A percentile compares a stretch with the other conserved stretches of the same genome.
Conservation (phyloP, 1,140 invertebrate genomes). For the Cydia fagiglandana region DNA sequence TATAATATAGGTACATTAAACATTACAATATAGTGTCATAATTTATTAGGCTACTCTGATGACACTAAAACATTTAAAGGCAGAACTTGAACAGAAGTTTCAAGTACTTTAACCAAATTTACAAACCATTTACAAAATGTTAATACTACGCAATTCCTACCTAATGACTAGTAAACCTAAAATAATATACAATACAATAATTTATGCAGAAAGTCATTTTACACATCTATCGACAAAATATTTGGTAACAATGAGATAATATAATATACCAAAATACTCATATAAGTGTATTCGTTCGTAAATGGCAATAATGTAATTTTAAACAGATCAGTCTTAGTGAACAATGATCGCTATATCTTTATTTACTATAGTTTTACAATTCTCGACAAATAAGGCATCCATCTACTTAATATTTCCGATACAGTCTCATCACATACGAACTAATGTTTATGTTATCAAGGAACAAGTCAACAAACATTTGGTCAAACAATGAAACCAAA, state of each 20-base stretch:
- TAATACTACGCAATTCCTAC: conserved; percentile 62
- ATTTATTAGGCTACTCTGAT: conserved; percentile 18
- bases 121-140: conserved; percentile 54
- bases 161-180: conserved; percentile 75
- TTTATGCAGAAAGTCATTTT: conserved; percentile 55
- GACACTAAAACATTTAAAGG: conserved; percentile 20
- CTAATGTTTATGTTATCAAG: conserved; percentile 37
- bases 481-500: conserved; percentile 50
- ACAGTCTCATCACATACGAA: conserved; percentile 63
- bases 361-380: conserved; percentile 12
- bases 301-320: conserved; percentile 65
- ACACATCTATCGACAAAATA: conserved; percentile 71
- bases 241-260: conserved; percentile 77
- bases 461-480: conserved; percentile 43
- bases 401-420: conserved; percentile 44
- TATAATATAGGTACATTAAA: conserved; percentile 39
- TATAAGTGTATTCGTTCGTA: conserved; percentile 51
- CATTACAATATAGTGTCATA: conserved; percentile 21
- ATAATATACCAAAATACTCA: conserved; percentile 75
- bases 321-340: conserved; percentile 73
- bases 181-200: conserved; percentile 42
- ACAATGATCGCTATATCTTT: conserved; percentile 49
- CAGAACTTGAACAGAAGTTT: conserved; percentile 15
- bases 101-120: conserved; percentile 20
- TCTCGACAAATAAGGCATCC: conserved; percentile 42